Percentiles rank a stretch among this genome's conserved stretches.
Conservation (phyloP, 2,888 invertebrate species). For the Abrostola triplasia region DNA sequence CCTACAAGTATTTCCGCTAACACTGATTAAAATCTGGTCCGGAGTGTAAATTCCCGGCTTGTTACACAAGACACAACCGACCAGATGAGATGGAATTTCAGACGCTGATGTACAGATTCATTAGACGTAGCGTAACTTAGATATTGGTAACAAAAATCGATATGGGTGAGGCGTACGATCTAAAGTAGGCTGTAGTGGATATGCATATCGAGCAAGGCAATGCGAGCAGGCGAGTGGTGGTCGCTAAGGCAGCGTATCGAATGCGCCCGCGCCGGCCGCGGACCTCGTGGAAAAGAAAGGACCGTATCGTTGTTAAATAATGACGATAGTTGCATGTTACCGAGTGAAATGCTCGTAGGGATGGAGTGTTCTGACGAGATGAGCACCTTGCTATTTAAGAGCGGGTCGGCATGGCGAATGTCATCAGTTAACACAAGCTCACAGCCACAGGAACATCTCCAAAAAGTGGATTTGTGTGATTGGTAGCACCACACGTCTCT, state of each 20-base stretch:
- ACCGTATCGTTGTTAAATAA: conserved; percentile 85
- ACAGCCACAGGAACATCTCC: conserved; percentile 83
- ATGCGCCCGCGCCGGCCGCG: conserved; percentile 70
- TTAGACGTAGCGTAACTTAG: conserved; percentile 52
- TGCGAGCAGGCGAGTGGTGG: conserved; percentile 70
- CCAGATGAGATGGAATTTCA: conserved; percentile 49
- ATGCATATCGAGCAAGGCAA: conserved; percentile 43
- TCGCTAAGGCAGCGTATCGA: conserved; percentile 80
- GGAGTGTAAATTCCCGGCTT: conserved; percentile 20
- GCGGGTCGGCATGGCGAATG: conserved; percentile 84
- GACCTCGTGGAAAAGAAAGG: conserved; percentile 86
- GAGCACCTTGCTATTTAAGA: conserved; percentile 87
- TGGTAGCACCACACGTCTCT: conserved; percentile 56
- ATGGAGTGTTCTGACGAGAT: conserved; percentile 86
- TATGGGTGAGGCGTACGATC: conserved; percentile 37
- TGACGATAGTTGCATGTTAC: conserved; percentile 85
- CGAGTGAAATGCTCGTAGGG: conserved; percentile 87
- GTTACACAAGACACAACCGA: conserved; percentile 52
- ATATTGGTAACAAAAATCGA: conserved; percentile 54
- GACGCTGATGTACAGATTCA: conserved; percentile 41
- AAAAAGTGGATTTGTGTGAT: conserved; percentile 70
- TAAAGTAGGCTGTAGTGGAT: conserved; percentile 63
- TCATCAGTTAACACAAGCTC: conserved; percentile 86
- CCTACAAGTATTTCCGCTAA: conserved; percentile 26
- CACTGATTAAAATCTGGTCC: conserved; percentile 25